phyloP scores from a whole-genome alignment of 2,797 vertebrate species.

The Clangula hyemalis region DNA sequence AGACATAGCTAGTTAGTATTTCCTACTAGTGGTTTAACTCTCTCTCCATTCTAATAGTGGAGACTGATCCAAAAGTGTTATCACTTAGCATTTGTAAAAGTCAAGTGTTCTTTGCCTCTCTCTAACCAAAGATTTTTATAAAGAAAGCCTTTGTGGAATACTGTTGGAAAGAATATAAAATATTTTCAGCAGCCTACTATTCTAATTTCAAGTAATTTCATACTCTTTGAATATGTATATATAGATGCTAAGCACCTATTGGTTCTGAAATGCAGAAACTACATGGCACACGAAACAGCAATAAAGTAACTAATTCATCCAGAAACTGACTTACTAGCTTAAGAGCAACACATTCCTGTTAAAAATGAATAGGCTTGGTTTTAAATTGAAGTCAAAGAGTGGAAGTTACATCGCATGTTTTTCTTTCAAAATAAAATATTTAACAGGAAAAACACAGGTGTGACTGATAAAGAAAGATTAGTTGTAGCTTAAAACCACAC shows the following conservation, averaged over 20 bases:
- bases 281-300: not conserved
- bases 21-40: not conserved
- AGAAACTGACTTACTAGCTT: not conserved
- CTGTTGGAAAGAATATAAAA: not conserved
- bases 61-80: not conserved
- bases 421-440: constrained; percentile 77
- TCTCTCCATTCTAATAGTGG: not conserved
- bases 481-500: constrained; percentile 45
- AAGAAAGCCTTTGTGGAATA: not conserved
- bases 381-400: constrained; percentile 58
- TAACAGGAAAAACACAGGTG: constrained; percentile 62
- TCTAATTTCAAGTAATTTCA: not conserved
- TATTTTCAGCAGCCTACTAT: not conserved
- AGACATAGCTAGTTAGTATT: not conserved
- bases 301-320: not conserved
- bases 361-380: constrained; percentile 67
- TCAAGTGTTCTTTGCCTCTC: not conserved
- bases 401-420: constrained; percentile 48
- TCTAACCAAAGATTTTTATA: not conserved
- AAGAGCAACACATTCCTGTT: constrained; percentile 40
- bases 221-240: not conserved
- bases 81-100: not conserved
- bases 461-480: constrained; percentile 53
- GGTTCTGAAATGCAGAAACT: not conserved
- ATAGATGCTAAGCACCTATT: not conserved